Evolutionary conservation across 2,888 invertebrate species (phyloP).

Genomic region (Odontocolon sp.): DNA sequence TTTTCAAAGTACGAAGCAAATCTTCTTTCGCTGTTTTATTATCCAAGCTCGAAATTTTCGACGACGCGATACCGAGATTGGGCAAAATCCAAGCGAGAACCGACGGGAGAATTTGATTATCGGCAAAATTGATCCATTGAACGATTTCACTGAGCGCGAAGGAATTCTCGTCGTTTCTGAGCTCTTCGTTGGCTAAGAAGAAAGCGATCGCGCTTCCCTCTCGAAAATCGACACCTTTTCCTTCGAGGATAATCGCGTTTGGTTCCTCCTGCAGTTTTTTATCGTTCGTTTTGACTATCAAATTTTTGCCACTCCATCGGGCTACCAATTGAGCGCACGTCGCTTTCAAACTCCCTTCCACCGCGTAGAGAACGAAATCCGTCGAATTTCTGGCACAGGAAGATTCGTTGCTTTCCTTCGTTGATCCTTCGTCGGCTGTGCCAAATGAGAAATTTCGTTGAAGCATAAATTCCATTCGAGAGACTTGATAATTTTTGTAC

Average conservation of each 20-base stretch:
- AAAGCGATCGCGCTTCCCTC: conserved; percentile 77
- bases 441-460: conserved; percentile 6
- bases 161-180: conserved; percentile 72
- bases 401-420: conserved; percentile 19
- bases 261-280: conserved; percentile 35
- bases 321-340: conserved; percentile 73
- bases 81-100: conserved; percentile 71
- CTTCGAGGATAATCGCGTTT: conserved; percentile 62
- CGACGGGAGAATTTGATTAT: conserved; percentile 77
- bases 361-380: conserved; percentile 65
- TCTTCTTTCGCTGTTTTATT: conserved; percentile 70
- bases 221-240: conserved; percentile 66
- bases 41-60: conserved; percentile 21
- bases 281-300: conserved; percentile 61
- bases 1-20: conserved; percentile 68
- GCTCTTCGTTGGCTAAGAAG: conserved; percentile 73
- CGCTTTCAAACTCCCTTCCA: conserved; percentile 66
- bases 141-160: conserved; percentile 76
- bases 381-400: conserved; percentile 1
- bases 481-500: too few species aligned
- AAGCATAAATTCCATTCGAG: conserved; percentile 38
- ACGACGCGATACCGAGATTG: conserved; percentile 29
- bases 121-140: conserved; percentile 80
- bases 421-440: conserved; percentile 41
- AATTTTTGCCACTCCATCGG: conserved; percentile 68